Evolutionary conservation across 2,797 vertebrate species (phyloP), one percentile per base, ranked within the genome.

Genomic region (Malacoraja senta): DNA sequence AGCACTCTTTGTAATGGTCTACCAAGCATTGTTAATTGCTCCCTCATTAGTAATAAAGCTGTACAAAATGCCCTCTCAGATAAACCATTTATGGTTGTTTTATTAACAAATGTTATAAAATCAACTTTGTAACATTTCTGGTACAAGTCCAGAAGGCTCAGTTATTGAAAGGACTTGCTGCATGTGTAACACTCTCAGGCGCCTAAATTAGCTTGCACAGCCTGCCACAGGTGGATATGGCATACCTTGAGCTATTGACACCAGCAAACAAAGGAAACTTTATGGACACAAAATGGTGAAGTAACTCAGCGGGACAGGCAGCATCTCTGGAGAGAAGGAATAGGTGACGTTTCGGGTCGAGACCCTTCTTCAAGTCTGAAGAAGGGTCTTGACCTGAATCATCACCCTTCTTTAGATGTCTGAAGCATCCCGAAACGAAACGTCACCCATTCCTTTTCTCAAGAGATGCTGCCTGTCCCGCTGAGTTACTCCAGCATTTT

Each of bases 21-120:
- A 68, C 63, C 61, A 68, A 68, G 63, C 84, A 68, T 88, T 68
- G n/a, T 88, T 88, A 88, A 88, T 88, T 88, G 63, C n/a, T 88
- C 84, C 61, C 84, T 88, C 84, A 88, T 88, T 88, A 88, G 24
- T 88, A 88, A 88, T 21, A 17, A 88, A 65, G 84, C 63, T 88
- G 68, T 68, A 68, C 68, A 65, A 88, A 88, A 88, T 38, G 63
- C n/a, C 84, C 84, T 88, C 84, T 35, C 15, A 65, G 61, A 68
- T 88, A 21, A 2, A 68, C 29, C n/a, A 88, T 88, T 68, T 88
- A 88, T 68, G 84, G n/a, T 15, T 88, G 63, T 88, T 68, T 68
- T 68, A 24, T 88, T 88, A 88, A 68, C 58, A 86, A 86, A 86
- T 15, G 13, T 2, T 65, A 68, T 88, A 88, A 88, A 88, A 88